A percentile compares a stretch with the other conserved stretches of the same genome.
phyloP scores from a whole-genome alignment of 2,113 vertebrate genomes.

The Hucho hucho region DNA sequence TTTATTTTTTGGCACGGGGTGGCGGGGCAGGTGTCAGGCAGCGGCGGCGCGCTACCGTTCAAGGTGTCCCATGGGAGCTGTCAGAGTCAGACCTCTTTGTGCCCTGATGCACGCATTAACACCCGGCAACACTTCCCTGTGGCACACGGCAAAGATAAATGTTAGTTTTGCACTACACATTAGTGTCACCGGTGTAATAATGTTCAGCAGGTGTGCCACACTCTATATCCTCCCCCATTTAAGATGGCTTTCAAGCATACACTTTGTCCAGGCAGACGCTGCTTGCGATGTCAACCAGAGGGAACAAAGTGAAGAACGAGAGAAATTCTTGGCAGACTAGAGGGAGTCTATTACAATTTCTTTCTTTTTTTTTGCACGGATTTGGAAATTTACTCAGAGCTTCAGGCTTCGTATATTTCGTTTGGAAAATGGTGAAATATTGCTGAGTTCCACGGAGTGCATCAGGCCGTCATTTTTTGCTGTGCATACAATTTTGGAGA shows the following conservation, averaged over 20 bases:
- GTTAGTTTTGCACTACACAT: conserved; percentile 34
- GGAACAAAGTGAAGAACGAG: neutral
- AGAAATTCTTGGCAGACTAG: conserved; percentile 13
- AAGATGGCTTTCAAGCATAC: neutral
- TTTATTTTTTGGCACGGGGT: neutral
- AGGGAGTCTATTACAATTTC: neutral
- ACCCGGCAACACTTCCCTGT: conserved; percentile 11
- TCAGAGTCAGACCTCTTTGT: conserved; percentile 5
- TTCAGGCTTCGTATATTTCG: neutral
- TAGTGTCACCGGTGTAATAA: conserved; percentile 22
- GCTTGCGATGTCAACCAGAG: neutral
- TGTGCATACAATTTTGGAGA: conserved; percentile 22
- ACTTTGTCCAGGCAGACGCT: neutral
- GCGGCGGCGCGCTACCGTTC: neutral
- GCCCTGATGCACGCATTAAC: conserved; percentile 4
- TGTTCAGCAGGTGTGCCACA: conserved; percentile 16
- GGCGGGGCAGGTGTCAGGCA: neutral
- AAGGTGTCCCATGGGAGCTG: conserved; percentile 19
- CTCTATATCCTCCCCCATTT: neutral
- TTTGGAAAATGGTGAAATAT: conserved; percentile 21
- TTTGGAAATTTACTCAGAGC: neutral
- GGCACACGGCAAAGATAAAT: conserved; percentile 6
- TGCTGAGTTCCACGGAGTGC: conserved; percentile 45
- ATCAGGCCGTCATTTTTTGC: conserved; percentile 41
- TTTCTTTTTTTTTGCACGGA: neutral